phyloP scores from a whole-genome alignment of 2,797 vertebrate species.

The Saxicola maurus region DNA sequence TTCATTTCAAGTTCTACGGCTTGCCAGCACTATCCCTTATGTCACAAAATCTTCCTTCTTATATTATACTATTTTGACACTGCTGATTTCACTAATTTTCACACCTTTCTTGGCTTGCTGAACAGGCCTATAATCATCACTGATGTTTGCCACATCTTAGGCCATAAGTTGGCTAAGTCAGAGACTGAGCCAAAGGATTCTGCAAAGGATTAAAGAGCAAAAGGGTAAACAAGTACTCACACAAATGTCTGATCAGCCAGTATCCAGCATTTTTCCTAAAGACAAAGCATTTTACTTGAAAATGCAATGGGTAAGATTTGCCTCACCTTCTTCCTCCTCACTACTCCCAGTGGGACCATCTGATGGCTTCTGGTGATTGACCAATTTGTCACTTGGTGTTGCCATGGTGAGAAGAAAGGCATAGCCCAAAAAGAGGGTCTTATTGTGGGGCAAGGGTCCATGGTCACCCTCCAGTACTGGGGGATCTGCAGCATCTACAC shows the following conservation, averaged over 20 bases:
- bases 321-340: conserved; percentile 85
- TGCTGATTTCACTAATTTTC: neutral
- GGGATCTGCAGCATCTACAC: conserved; percentile 70
- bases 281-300: neutral
- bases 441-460: conserved; percentile 86
- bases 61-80: neutral
- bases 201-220: neutral
- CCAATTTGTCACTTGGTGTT: conserved; percentile 81
- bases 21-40: neutral
- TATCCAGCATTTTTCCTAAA: neutral
- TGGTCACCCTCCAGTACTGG: conserved; percentile 72
- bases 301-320: neutral
- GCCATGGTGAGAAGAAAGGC: conserved; percentile 93
- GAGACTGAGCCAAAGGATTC: neutral
- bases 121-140: neutral
- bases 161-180: neutral
- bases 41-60: neutral
- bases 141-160: neutral
- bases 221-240: neutral
- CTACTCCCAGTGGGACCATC: conserved; percentile 68
- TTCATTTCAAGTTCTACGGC: neutral
- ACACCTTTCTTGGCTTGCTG: neutral
- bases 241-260: neutral
- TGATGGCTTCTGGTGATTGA: conserved; percentile 68
- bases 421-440: conserved; percentile 92